Evolutionary conservation across 2,797 vertebrate species (phyloP).

Genomic region (Scolopax rusticola): DNA sequence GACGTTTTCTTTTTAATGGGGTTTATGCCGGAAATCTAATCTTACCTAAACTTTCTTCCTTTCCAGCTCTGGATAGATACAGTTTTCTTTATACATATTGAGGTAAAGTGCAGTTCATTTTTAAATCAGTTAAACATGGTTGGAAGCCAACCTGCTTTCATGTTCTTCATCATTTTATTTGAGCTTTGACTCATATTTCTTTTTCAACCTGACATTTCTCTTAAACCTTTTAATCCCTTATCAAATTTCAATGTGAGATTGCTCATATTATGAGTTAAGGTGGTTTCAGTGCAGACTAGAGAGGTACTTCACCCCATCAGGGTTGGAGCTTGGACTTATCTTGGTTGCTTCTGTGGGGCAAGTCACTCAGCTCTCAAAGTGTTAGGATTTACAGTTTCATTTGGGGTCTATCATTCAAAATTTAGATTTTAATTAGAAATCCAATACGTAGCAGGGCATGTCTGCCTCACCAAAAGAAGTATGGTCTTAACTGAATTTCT

Average conservation of each 20-base stretch:
- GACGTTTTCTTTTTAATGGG: not conserved
- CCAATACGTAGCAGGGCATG: fast-evolving
- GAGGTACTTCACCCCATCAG: not conserved
- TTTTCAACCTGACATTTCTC: not conserved
- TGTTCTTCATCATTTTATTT: not conserved
- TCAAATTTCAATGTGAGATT: not conserved
- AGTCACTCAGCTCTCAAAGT: not conserved
- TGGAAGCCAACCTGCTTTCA: not conserved
- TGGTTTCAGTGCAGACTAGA: not conserved
- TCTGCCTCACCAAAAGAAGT: not conserved
- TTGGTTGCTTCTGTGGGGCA: not conserved
- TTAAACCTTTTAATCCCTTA: not conserved
- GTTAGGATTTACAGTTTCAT: not conserved
- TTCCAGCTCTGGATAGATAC: not conserved
- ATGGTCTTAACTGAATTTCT: not conserved
- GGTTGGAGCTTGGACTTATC: not conserved
- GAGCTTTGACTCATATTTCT: not conserved
- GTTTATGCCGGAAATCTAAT: not conserved
- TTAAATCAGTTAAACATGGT: not conserved
- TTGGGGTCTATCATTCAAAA: not conserved
- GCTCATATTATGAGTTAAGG: not conserved
- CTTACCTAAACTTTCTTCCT: not conserved
- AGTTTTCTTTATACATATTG: not conserved
- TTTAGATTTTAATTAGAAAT: not conserved
- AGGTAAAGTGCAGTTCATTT: not conserved